These are phyloP conservation scores for Psammodynastes pulverulentus DNA, from an alignment of 2,113 vertebrate genomes.

Conservation along the genomic window DNA sequence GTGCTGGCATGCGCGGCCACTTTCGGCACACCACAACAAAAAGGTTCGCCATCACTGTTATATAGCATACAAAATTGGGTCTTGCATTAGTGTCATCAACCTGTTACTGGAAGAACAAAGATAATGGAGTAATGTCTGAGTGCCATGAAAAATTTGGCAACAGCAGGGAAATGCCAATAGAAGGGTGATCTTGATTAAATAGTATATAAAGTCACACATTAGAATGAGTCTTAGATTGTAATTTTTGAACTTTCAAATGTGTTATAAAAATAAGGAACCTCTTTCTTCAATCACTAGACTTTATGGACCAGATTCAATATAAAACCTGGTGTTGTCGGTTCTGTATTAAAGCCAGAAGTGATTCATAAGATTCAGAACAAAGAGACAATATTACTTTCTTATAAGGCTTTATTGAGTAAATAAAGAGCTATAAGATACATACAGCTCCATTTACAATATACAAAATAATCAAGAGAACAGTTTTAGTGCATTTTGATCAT, in stretches of 20 bases:
- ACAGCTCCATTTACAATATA: slow-evolving; percentile 14
- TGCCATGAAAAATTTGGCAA: not conserved
- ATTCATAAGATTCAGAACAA: not conserved
- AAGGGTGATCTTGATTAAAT: slow-evolving; percentile 16
- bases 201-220: not conserved
- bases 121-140: not conserved
- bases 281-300: not conserved
- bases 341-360: not conserved
- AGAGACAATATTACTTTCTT: not conserved
- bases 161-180: slow-evolving; percentile 17
- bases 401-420: slow-evolving; percentile 23
- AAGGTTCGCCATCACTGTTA: no score
- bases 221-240: not conserved
- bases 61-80: not conserved
- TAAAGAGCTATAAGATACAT: not conserved
- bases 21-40: no score
- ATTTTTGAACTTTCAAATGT: not conserved
- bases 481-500: slow-evolving; percentile 19
- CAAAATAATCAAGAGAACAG: slow-evolving; percentile 13
- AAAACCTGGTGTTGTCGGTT: not conserved
- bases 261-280: rapidly evolving
- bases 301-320: not conserved
- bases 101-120: not conserved
- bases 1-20: no score
- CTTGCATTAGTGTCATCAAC: not conserved